These are phyloP conservation scores for Tetrao urogallus DNA, from an alignment of 2,113 vertebrate species.

Conservation along the genomic window DNA sequence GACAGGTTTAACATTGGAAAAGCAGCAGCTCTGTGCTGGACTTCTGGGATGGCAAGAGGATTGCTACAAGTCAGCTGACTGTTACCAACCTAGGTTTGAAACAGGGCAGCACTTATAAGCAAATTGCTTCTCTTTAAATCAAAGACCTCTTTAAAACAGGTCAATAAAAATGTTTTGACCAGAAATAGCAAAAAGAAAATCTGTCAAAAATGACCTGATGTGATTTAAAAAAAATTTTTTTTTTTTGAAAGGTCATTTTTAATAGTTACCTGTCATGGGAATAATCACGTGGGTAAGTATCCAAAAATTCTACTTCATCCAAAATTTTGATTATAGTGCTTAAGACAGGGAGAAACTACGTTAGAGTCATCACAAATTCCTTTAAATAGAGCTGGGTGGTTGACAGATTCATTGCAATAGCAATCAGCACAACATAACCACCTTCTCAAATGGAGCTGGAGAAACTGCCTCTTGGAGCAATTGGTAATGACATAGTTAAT, in stretches of 20 bases:
- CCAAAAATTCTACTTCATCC: background rate
- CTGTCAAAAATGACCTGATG: background rate
- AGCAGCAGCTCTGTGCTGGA: background rate
- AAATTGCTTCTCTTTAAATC: background rate
- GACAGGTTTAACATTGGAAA: background rate
- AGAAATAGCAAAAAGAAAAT: background rate
- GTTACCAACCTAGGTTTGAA: background rate
- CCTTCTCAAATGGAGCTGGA: constrained; percentile 44
- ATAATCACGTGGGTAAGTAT: background rate
- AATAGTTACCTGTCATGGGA: background rate
- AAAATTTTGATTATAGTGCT: background rate
- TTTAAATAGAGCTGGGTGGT: constrained; percentile 24
- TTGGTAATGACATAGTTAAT: constrained; percentile 34
- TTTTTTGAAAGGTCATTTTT: background rate
- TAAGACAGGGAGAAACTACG: background rate
- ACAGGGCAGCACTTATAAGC: background rate
- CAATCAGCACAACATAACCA: constrained; percentile 34
- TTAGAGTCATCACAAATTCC: background rate
- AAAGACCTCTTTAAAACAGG: too few relatives aligned
- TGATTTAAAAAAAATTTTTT: too few relatives aligned
- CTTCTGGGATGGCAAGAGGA: background rate
- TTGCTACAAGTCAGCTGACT: background rate
- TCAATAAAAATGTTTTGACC: background rate
- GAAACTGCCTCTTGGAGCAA: constrained; percentile 34
- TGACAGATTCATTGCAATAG: constrained; percentile 44